Conservation (phyloP, 1,140 invertebrate species). For the Sogatella furcifera region DNA sequence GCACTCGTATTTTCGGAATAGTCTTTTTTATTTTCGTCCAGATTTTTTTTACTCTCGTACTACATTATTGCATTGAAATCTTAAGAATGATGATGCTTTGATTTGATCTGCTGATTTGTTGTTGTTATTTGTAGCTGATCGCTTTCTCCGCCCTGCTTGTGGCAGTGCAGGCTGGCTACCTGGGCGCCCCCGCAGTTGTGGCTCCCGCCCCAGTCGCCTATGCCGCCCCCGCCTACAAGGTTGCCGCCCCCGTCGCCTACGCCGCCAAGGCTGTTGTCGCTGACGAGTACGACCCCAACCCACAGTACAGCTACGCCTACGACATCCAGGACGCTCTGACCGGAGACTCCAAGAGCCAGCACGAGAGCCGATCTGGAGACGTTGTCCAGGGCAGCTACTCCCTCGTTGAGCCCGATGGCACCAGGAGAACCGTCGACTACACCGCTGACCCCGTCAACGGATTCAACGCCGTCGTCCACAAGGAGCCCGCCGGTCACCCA, state of each 20-base stretch:
- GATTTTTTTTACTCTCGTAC: too few relatives aligned
- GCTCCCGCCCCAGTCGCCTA: conserved; percentile 25
- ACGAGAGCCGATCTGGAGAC: conserved; percentile 53
- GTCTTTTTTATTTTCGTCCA: too few relatives aligned
- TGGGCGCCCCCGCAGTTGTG: conserved; percentile 7
- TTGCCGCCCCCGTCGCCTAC: conserved; percentile 5
- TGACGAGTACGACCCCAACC: conserved; percentile 17
- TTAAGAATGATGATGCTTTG: too few relatives aligned
- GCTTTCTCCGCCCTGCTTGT: not conserved
- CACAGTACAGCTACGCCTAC: conserved; percentile 41
- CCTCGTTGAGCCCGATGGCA: conserved; percentile 33
- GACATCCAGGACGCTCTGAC: conserved; percentile 41
- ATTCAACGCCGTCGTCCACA: conserved; percentile 19
- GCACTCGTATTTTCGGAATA: too few relatives aligned
- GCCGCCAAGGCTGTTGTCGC: conserved; percentile 29
- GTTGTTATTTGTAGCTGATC: not conserved
- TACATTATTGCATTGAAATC: too few relatives aligned
- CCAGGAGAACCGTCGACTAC: conserved; percentile 24
- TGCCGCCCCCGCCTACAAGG: conserved; percentile 3
- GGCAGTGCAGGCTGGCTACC: not conserved
- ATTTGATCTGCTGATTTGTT: too few relatives aligned
- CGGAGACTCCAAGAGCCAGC: conserved; percentile 54
- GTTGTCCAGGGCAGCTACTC: conserved; percentile 56
- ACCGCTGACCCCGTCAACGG: conserved; percentile 24
- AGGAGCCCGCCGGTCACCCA: conserved; percentile 10